Percentiles rank a stretch among this genome's conserved stretches.
These are phyloP conservation scores for Nothoprocta pentlandii DNA, from an alignment of 2,113 vertebrate genomes.

Conservation along the genomic window DNA sequence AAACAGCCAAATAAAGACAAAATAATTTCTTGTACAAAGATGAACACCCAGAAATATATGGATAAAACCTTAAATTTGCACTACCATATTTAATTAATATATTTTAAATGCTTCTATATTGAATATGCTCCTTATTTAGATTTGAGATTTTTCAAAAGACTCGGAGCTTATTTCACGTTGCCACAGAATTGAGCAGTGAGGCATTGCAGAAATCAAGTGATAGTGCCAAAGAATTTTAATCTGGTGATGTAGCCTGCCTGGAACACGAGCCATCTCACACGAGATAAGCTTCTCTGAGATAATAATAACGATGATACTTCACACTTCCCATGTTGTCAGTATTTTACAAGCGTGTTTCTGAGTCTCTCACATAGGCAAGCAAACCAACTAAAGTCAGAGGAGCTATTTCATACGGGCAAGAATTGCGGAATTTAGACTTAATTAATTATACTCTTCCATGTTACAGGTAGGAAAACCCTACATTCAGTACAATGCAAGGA, in stretches of 20 bases:
- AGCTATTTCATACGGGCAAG: background rate
- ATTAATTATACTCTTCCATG: background rate
- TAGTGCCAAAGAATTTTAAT: constrained; percentile 17
- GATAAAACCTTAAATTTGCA: background rate
- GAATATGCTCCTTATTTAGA: background rate
- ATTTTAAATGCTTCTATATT: background rate
- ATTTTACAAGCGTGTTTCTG: background rate
- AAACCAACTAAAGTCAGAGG: background rate
- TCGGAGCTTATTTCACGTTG: constrained; percentile 17
- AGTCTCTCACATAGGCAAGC: background rate
- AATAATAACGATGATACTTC: background rate
- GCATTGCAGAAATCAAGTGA: background rate
- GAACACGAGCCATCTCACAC: background rate
- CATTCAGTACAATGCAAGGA: background rate
- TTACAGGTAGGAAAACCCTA: background rate
- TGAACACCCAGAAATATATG: background rate
- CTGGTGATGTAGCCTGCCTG: background rate
- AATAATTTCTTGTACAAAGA: background rate
- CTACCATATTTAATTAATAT: background rate
- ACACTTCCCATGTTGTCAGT: constrained; percentile 9
- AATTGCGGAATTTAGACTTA: background rate
- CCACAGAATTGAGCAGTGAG: background rate
- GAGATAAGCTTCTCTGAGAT: background rate
- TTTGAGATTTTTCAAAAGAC: background rate
- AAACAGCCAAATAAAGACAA: background rate